Evolutionary conservation across 1,140 invertebrate genomes (phyloP).

Genomic region (Anagrus nilaparvatae): DNA sequence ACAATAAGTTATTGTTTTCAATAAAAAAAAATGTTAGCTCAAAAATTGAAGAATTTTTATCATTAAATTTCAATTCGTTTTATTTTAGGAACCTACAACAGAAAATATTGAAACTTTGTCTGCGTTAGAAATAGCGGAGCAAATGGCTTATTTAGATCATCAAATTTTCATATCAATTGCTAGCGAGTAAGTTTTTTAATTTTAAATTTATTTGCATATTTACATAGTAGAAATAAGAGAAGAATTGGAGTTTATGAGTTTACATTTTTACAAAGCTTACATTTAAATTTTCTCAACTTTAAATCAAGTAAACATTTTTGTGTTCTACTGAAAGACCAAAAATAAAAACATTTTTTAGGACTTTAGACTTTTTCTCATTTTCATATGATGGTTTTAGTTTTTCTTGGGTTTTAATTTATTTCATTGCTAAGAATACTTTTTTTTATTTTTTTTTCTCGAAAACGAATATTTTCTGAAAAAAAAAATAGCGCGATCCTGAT

Average conservation of each 20-base stretch:
- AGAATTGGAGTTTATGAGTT: not conserved
- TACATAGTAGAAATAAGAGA: not conserved
- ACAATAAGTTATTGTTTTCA: not conserved
- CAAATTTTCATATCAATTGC: constrained; percentile 83
- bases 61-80: constrained; percentile 5
- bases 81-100: constrained; percentile 60
- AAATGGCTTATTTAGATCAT: constrained; percentile 89
- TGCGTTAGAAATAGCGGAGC: constrained; percentile 86
- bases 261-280: no score
- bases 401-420: no score
- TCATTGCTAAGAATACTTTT: no score
- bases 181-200: constrained; percentile 67
- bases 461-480: no score
- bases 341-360: no score
- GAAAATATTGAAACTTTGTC: constrained; percentile 81
- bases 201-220: constrained; percentile 1
- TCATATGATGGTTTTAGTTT: no score
- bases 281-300: no score
- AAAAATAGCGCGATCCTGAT: no score
- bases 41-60: not conserved
- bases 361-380: no score
- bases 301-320: no score
- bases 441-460: no score
- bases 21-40: not conserved
- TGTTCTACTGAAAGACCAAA: no score